Evolutionary conservation across 2,113 vertebrate genomes (phyloP), one percentile per base, ranked within the genome.

Genomic region (Colaptes auratus): DNA sequence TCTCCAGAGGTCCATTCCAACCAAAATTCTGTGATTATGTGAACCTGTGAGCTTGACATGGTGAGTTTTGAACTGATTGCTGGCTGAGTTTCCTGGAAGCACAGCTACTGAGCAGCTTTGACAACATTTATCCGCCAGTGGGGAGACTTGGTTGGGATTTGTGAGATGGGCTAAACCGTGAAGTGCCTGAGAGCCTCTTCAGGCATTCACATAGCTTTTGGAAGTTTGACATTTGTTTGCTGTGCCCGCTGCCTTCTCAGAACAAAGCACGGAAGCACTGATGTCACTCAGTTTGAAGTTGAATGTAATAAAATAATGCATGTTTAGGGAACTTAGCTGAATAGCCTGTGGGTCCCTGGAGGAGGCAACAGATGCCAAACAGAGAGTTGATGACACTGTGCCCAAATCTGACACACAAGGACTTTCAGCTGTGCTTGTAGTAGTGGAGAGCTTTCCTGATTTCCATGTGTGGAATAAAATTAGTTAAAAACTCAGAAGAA

Each of bases 241-340:
- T 69, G 42, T 82, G 88, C 75, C n/a, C 80, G 70, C 42, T 77
- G 73, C 27, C 84, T 83, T 27, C 11, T 87, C 64, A 10, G 53
- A 77, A 95, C 92, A 96, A 95, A 96, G 90, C 88, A 7, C 36
- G 82, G 95, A 95, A 95, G 35, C 4, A 5, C 42, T 30, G 88
- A 67, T 50, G 44, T 89, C 78, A n/a, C 61, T 8, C 3, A 5
- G 4, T 35, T 48, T 12, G 30, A 39, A 59, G 48, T 3, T 35
- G 59, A 35, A 1, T 6, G 35, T 25, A 23, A 23, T 80, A 58
- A 76, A 89, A 55, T 1, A 87, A 67, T 87, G 35, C n/a, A 20
- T 58, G 84, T 30, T 72, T 35, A 10, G 42, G 70, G 94, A 86
- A 39, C 2, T 7, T 46, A 36, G 84, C 56, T 80, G 69, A 79